A percentile compares a stretch with the other conserved stretches of the same genome.
Evolutionary conservation across 2,888 invertebrate species (phyloP).

Genomic region (Adineta ricciae): DNA sequence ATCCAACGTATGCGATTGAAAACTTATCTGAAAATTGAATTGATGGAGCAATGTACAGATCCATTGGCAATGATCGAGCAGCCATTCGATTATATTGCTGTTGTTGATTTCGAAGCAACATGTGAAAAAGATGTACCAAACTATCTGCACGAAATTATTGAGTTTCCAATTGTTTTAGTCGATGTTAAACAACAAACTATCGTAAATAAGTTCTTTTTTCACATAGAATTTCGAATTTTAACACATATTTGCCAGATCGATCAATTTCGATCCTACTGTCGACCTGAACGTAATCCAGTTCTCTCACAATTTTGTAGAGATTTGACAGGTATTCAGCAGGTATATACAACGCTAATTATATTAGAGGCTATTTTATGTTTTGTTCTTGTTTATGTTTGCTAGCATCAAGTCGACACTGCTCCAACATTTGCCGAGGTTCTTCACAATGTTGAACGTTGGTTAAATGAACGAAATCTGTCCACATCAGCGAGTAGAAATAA

Average conservation of each 20-base stretch:
- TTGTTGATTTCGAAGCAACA: conserved; percentile 58
- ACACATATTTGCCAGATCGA: conserved; percentile 44
- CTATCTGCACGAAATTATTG: conserved; percentile 57
- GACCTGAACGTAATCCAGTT: conserved; percentile 52
- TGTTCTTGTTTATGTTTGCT: not conserved
- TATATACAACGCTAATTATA: conserved; percentile 35
- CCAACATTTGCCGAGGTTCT: conserved; percentile 53
- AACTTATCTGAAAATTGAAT: conserved; percentile 44
- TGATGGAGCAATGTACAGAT: not conserved
- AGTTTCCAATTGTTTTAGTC: conserved; percentile 56
- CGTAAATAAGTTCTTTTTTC: conserved; percentile 39
- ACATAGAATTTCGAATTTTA: not conserved
- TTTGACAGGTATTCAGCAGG: conserved; percentile 55
- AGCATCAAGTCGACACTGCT: conserved; percentile 54
- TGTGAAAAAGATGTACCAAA: conserved; percentile 48
- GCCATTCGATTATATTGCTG: conserved; percentile 38
- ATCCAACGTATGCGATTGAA: conserved; percentile 53
- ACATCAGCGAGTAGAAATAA: conserved; percentile 38
- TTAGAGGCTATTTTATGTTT: too few relatives aligned
- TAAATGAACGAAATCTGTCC: conserved; percentile 49
- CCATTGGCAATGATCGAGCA: not conserved
- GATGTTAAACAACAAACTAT: conserved; percentile 43
- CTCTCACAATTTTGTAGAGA: conserved; percentile 54
- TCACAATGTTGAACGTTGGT: conserved; percentile 52
- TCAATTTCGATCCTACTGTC: conserved; percentile 54